Base-by-base conservation (phyloP, 1,140 invertebrate species). In the Orchesella cincta region DNA sequence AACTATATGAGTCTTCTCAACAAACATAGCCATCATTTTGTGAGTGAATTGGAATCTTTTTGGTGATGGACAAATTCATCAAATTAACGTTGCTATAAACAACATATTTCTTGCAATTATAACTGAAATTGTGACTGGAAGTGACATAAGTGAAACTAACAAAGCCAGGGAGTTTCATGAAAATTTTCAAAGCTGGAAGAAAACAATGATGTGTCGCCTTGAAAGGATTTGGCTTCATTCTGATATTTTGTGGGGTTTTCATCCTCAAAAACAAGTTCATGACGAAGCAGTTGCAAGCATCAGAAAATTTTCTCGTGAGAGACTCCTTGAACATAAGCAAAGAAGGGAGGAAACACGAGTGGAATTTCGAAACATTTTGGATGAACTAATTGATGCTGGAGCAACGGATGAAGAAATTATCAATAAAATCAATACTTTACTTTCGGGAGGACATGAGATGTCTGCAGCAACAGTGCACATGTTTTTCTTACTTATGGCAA, bases 291-390 rank as follows among this genome's bases (percentile, higher is more conserved):
- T n/a, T n/a, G n/a, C n/a, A n/a, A n/a, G n/a, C n/a, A n/a, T n/a
- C n/a, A n/a, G n/a, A n/a, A n/a, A n/a, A n/a, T n/a, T n/a, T n/a
- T n/a, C n/a, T n/a, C n/a, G n/a, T n/a, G n/a, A n/a, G n/a, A n/a
- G n/a, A n/a, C n/a, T n/a, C n/a, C n/a, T n/a, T n/a, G n/a, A n/a
- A n/a, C n/a, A n/a, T n/a, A n/a, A n/a, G n/a, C n/a, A n/a, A n/a
- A n/a, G n/a, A n/a, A n/a, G n/a, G n/a, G n/a, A n/a, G n/a, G n/a
- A n/a, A n/a, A n/a, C n/a, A n/a, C n/a, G n/a, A n/a, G n/a, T n/a
- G n/a, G n/a, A n/a, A 33, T 67, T 67, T 33, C 26, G 62, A 67
- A 67, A 29, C 33, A 29, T 67, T 8, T n/a, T 67, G 62, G 62
- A 67, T n/a, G 62, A 67, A 23, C 29, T 67, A 2, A 12, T 67